Evolutionary conservation across 2,113 vertebrate genomes (phyloP), one percentile per base, ranked within the genome.

Genomic region (Ailurus styani): DNA sequence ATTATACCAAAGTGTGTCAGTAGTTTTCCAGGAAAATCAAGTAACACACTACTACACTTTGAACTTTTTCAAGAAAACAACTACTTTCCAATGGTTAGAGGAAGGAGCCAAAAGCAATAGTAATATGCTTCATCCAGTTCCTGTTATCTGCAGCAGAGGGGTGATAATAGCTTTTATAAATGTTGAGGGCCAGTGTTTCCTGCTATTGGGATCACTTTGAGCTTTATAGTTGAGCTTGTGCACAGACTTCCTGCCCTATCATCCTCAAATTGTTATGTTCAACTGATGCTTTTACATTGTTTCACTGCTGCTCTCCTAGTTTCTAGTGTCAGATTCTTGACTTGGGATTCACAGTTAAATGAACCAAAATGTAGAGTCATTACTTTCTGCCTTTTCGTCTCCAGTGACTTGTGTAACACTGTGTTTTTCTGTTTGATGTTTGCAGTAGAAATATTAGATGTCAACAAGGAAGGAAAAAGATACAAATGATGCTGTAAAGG

Each of bases 341-440:
- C 55, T 52, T 85, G 60, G 29, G 52, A 96, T 93, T 98, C 86
- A 93, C 66, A 73, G 37, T 91, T 87, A 95, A 95, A 95, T 84
- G 77, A 94, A 93, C 88, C 86, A 93, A 97, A 95, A 90, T 96
- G 29, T 60, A 75, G 66, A 97, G 57, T 89, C 60, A 72, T 97
- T 96, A 64, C 42, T 95, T 95, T 95, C 42, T 95, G 64, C 34
- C 45, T 95, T 93, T 94, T 75, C 62, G 79, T 96, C 85, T 96
- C 42, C 40, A 55, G 70, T 96, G 97, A 95, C 57, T 93, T 94
- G 75, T 77, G 10, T 72, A 86, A 87, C 66, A 31, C 23, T 68
- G 1, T 89, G 37, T 57, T 95, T 91, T 97, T 29, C 62, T 85
- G 45, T 73, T 89, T 96, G 45, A 72, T 88, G 85, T 86, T 96